Conservation (phyloP, 2,113 vertebrate genomes). For the Eira barbara region DNA sequence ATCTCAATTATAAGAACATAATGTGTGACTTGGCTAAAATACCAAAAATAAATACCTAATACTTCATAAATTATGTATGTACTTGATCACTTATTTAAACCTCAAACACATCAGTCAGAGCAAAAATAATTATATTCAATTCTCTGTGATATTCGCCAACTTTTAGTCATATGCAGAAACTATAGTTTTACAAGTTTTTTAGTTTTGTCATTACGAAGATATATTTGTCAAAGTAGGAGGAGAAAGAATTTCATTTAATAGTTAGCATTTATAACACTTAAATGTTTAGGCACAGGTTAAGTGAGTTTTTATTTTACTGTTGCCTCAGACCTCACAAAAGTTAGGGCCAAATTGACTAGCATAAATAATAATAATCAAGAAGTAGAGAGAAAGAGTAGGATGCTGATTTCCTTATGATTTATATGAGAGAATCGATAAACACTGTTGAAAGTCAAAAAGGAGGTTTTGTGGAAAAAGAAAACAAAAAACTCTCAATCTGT, state of each 20-base stretch:
- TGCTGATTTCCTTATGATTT: neutral
- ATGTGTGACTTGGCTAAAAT: neutral
- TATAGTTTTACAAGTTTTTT: neutral
- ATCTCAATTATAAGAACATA: slow-evolving; percentile 11
- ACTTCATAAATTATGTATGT: neutral
- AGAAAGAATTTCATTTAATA: neutral
- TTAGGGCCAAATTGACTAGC: neutral
- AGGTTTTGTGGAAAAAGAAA: neutral
- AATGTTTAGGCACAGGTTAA: neutral
- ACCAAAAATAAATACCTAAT: neutral
- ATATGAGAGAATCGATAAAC: neutral
- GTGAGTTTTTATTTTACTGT: neutral
- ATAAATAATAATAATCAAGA: neutral
- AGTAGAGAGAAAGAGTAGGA: neutral
- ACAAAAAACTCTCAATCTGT: neutral
- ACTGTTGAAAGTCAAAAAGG: neutral
- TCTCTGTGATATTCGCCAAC: neutral
- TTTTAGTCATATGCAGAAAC: neutral
- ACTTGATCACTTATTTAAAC: slow-evolving; percentile 34
- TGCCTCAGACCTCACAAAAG: neutral
- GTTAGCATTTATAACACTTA: neutral
- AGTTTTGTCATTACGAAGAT: neutral
- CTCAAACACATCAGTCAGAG: neutral
- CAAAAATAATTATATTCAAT: neutral
- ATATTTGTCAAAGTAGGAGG: neutral